A percentile compares a stretch with the other conserved stretches of the same genome.
phyloP scores from a whole-genome alignment of 2,888 invertebrate species.

The Trisateles emortualis region DNA sequence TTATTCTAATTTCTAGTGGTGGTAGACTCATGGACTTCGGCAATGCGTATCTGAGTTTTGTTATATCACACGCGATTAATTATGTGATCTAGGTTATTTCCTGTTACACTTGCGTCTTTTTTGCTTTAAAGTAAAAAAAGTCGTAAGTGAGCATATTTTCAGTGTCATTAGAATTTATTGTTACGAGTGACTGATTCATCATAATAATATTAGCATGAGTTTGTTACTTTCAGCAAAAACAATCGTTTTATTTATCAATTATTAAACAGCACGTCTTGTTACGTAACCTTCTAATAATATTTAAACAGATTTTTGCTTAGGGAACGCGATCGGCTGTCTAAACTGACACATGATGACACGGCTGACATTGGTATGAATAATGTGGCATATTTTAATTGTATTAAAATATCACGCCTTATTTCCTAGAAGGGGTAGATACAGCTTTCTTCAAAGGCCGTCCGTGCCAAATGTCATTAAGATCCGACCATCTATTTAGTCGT shows the following conservation, averaged over 20 bases:
- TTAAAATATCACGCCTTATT: too few species aligned
- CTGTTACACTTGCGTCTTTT: neutral
- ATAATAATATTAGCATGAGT: neutral
- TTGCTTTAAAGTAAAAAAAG: neutral
- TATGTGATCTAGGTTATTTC: conserved; percentile 6
- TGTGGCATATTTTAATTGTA: too few species aligned
- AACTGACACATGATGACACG: conserved; percentile 3
- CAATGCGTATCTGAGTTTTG: conserved; percentile 12
- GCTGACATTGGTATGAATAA: conserved; percentile 15
- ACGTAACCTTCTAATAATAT: conserved; percentile 6
- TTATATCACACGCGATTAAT: conserved; percentile 22
- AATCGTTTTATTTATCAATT: neutral
- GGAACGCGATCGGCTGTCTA: too few species aligned
- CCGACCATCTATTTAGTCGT: too few species aligned
- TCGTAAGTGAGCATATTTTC: too few species aligned
- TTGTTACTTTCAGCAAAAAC: neutral
- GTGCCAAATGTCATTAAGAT: too few species aligned
- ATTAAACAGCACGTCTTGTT: conserved; percentile 7
- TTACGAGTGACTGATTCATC: neutral
- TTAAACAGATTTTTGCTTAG: conserved; percentile 2
- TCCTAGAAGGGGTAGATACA: too few species aligned
- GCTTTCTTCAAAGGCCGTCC: too few species aligned
- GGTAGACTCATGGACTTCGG: too few species aligned
- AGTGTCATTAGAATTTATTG: neutral
- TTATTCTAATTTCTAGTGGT: too few species aligned